Evolutionary conservation across 2,797 vertebrate genomes (phyloP), one percentile per base, ranked within the genome.

Genomic region (Buphagus erythrorhynchus): DNA sequence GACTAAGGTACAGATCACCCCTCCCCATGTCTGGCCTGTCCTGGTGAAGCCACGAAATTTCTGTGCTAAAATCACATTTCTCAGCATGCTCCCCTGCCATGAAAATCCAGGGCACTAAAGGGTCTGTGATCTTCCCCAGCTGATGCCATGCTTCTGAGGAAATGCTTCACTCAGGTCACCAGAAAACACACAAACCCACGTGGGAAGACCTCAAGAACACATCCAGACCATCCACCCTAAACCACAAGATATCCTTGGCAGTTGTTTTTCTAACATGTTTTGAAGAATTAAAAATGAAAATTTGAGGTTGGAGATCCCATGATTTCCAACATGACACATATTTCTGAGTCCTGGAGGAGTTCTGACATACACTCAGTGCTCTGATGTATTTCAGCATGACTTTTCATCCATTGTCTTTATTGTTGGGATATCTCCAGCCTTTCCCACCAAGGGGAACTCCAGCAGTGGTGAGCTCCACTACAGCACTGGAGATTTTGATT

Each of bases 21-120:
- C 6, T 3, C 0, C 2, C 11, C 3, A 5, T 8, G 4, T 31
- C 15, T 13, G 6, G 14, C 16, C 36, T 62, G 40, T n/a, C 33
- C 26, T 20, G 33, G 16, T 18, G 42, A 63, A 74, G 14, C 4
- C 38, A 25, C 2, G 4, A 22, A 2, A 3, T 46, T 61, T 59
- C 58, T 52, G 5, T 38, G 25, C 35, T 57, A 51, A 52, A 72
- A 79, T 5, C 15, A 36, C 10, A 6, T 68, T 43, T 88, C 29
- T 31, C 16, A 36, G 2, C 9, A 2, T 1, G 18, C 9, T 9
- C 5, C 3, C 19, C 13, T 52, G 48, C 11, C 38, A 9, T 6
- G 18, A 22, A 48, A 88, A 33, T 1, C 20, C 20, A 38, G 65
- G 19, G 10, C 19, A 71, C 13, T 29, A 26, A 58, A 66, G 10